phyloP scores from a whole-genome alignment of 2,113 vertebrate species.

The Mormoops blainvillei region DNA sequence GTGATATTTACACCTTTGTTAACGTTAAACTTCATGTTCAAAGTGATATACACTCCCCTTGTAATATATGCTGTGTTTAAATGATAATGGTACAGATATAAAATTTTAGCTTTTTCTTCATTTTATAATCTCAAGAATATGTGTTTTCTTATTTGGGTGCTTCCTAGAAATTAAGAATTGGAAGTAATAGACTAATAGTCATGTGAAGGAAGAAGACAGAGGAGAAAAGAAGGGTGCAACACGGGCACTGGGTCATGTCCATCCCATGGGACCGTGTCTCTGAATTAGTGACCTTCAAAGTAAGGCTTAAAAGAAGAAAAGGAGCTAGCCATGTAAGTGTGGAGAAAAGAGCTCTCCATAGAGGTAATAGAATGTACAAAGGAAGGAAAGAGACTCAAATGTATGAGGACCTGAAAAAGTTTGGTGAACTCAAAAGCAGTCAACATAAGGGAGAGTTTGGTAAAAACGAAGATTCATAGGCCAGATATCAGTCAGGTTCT shows the following conservation, averaged over 20 bases:
- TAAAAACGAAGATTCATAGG: neutral
- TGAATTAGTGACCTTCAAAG: neutral
- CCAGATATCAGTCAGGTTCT: neutral
- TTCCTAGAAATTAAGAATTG: neutral
- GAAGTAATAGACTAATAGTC: neutral
- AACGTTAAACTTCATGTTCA: neutral
- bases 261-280: neutral
- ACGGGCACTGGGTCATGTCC: neutral
- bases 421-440: neutral
- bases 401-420: neutral
- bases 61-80: neutral
- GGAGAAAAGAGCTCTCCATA: neutral
- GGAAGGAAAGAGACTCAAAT: neutral
- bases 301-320: neutral
- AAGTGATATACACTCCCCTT: neutral
- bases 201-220: neutral
- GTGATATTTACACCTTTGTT: slow-evolving; percentile 15
- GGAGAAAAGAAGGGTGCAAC: neutral
- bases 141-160: neutral
- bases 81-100: neutral
- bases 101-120: neutral
- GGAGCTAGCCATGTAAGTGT: neutral
- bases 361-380: neutral
- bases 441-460: neutral
- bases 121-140: neutral